These are phyloP conservation scores for Drosophila maculinotata DNA, from an alignment of 2,888 invertebrate genomes.

Conservation along the genomic window DNA sequence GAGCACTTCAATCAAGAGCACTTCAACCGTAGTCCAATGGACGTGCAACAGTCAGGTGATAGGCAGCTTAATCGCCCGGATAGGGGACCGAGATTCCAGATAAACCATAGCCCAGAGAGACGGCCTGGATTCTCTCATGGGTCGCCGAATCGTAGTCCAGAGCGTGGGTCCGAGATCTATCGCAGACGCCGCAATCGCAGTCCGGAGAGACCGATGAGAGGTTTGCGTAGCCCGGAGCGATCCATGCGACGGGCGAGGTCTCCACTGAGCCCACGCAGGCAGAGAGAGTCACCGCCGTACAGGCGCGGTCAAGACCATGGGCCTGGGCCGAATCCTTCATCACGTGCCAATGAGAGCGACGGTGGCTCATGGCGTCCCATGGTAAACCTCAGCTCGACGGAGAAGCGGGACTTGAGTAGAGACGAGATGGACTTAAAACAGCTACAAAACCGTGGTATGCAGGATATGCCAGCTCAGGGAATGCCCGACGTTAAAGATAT, in stretches of 20 bases:
- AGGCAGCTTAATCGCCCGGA: not conserved
- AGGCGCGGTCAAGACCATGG: not conserved
- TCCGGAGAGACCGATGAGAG: not conserved
- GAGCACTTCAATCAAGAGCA: no score
- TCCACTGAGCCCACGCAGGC: not conserved
- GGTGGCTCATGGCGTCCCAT: constrained; percentile 2
- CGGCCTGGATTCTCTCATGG: not conserved
- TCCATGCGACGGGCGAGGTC: not conserved
- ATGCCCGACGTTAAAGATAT: constrained; percentile 5
- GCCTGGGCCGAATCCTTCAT: not conserved
- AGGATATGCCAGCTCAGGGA: no score
- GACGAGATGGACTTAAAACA: no score
- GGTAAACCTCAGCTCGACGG: not conserved
- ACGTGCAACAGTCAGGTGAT: no score
- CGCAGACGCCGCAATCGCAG: not conserved
- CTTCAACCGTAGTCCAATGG: constrained; percentile 7
- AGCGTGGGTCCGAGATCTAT: not conserved
- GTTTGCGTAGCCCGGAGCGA: constrained; percentile 8
- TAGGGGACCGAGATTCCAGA: not conserved
- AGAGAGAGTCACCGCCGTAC: not conserved
- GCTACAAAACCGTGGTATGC: no score
- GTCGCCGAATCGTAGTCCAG: not conserved
- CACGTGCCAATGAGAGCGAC: not conserved
- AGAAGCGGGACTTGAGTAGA: not conserved
- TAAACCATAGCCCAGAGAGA: not conserved